Evolutionary conservation across 2,888 invertebrate species (phyloP).

Genomic region (Leucoma salicis): DNA sequence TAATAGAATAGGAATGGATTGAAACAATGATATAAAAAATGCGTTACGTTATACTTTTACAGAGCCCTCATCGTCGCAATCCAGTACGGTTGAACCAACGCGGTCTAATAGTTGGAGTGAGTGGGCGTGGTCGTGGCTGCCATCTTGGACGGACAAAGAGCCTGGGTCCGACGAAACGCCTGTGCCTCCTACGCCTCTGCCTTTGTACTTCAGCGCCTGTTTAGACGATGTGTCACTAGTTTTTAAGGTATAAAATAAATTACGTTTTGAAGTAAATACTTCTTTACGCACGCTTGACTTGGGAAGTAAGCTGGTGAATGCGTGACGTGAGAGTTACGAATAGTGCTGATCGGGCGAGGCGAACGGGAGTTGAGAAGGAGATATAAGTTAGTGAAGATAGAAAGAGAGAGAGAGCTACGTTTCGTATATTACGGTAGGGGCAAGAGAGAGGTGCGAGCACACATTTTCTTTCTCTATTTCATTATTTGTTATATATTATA

Average conservation of each 20-base stretch:
- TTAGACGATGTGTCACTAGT: slow-evolving; percentile 56
- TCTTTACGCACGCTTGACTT: no score
- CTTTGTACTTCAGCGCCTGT: slow-evolving; percentile 50
- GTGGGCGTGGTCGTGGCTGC: slow-evolving; percentile 77
- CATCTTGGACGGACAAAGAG: slow-evolving; percentile 52
- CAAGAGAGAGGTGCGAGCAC: no score
- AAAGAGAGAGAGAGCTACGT: no score
- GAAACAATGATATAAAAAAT: not conserved
- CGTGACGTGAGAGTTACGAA: no score
- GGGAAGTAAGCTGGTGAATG: no score
- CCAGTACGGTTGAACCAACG: slow-evolving; percentile 43
- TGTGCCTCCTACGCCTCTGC: slow-evolving; percentile 44
- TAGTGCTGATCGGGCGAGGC: no score
- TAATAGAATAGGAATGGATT: no score
- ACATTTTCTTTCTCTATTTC: no score
- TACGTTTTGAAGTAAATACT: no score
- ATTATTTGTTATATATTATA: not conserved
- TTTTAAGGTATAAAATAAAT: slow-evolving; percentile 62
- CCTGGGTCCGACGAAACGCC: slow-evolving; percentile 45
- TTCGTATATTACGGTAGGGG: no score
- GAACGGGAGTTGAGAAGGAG: no score
- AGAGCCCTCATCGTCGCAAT: slow-evolving; percentile 21
- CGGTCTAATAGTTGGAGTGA: slow-evolving; percentile 63
- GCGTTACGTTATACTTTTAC: not conserved
- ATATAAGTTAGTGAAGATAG: no score